Evolutionary conservation across 2,888 invertebrate species (phyloP).

Genomic region (Eupithecia insigniata): DNA sequence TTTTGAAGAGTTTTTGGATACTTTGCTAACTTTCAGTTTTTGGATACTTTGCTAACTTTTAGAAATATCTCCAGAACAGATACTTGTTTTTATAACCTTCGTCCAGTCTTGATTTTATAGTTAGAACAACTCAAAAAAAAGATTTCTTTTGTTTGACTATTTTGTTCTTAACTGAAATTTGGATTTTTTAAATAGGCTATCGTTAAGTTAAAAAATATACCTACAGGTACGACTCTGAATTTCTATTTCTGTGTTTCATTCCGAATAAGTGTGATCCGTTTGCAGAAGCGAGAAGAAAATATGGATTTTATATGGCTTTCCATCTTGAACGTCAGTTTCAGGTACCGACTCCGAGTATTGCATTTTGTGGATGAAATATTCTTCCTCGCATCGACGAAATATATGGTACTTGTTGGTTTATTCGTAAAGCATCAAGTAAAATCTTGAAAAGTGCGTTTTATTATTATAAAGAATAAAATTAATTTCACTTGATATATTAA

Average conservation of each 20-base stretch:
- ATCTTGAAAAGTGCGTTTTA: background rate
- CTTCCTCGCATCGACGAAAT: background rate
- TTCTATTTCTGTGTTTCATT: background rate
- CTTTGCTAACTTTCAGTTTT: background rate
- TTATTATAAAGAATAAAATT: too few species aligned
- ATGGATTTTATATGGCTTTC: background rate
- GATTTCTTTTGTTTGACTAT: background rate
- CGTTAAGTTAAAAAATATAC: background rate
- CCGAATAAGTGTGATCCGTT: background rate
- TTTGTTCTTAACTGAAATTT: too few species aligned
- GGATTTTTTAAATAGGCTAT: background rate
- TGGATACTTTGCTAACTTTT: background rate
- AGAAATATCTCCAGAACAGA: background rate
- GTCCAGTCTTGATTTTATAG: background rate
- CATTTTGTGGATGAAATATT: slow-evolving; percentile 1
- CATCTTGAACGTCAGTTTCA: background rate
- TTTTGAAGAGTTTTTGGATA: background rate
- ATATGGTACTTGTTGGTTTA: background rate
- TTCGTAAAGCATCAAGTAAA: background rate
- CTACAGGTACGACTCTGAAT: background rate
- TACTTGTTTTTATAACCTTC: background rate
- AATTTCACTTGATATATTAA: background rate
- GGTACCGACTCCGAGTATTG: background rate
- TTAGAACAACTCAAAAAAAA: background rate
- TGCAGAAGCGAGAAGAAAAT: slow-evolving; percentile 39